Evolutionary conservation across 1,140 invertebrate species (phyloP), one percentile per base, ranked within the genome.

Genomic region (Lutraria rhynchaena): DNA sequence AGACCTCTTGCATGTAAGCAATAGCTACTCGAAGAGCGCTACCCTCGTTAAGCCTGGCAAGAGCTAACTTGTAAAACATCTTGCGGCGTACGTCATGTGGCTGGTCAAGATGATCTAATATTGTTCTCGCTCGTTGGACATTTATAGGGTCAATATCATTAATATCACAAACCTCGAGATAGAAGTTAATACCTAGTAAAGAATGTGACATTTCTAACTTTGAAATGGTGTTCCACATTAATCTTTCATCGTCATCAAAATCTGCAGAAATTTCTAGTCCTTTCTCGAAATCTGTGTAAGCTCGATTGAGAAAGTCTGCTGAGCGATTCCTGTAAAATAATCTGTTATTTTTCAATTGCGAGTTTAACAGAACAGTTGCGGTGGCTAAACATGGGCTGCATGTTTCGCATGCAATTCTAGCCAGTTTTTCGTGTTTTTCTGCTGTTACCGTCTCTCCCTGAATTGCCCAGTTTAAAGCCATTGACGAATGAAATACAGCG

Each of bases 321-420:
- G 17, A 27, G 17, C 15, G 19, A 49, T 27, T 49, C 19, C 4
- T 41, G 44, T 67, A 67, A 46, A 67, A 67, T 27, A 67, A 41
- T 67, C 63, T 46, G 24, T 67, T 67, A 46, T 67, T 67, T 67
- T 67, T 67, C 19, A 37, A 67, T 22, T 67, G 63, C 2, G 63
- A 29, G 44, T 67, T 67, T 9, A 67, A 19, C 5, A 27, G 31
- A 37, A 67, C 44, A 2, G 63, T 41, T 4, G 63, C 63, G 1
- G 63, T 67, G 3, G 63, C 63, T 49, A 67, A 49, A 41, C 63
- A 67, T 19, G 63, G 63, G 31, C 63, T 67, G 49, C 63, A 67
- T 5, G 44, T 67, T 9, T 67, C 63, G 49, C 63, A 67, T 3
- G 63, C 63, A 27, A 49, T 67, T 44, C 44, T 49, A 19, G 63